Percentiles rank a stretch among this genome's conserved stretches.
phyloP scores from a whole-genome alignment of 2,113 vertebrate species.

The Bettongia penicillata region DNA sequence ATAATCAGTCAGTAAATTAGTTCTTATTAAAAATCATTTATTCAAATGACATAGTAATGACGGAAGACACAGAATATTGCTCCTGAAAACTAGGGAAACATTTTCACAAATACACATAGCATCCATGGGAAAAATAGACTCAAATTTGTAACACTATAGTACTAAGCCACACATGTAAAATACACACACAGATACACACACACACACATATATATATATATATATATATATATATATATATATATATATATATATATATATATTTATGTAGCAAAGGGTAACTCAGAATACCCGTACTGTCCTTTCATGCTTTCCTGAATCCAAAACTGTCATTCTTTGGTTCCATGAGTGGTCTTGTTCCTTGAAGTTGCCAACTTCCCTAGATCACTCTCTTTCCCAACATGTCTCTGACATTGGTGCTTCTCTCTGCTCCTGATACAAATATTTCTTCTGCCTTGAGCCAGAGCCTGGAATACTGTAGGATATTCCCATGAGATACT shows the following conservation, averaged over 20 bases:
- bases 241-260: too few species aligned
- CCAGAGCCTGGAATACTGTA: background rate
- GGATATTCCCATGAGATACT: background rate
- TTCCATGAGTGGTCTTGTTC: background rate
- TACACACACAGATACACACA: background rate
- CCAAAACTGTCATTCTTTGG: background rate
- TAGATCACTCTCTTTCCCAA: background rate
- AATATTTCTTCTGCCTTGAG: background rate
- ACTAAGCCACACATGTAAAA: background rate
- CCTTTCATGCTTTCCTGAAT: background rate
- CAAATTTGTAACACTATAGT: background rate
- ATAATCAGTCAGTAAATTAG: background rate
- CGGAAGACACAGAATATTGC: background rate
- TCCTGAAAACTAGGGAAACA: background rate
- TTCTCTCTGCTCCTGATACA: background rate
- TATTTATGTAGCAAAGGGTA: background rate
- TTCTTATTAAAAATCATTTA: background rate
- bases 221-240: too few species aligned
- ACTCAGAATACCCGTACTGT: background rate
- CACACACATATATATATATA: too few species aligned
- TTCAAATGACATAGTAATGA: background rate
- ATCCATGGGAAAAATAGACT: background rate
- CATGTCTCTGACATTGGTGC: background rate
- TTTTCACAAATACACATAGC: background rate
- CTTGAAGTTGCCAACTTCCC: background rate